Base-by-base conservation (phyloP, 1,140 invertebrate genomes). In the Vanessa atalanta region DNA sequence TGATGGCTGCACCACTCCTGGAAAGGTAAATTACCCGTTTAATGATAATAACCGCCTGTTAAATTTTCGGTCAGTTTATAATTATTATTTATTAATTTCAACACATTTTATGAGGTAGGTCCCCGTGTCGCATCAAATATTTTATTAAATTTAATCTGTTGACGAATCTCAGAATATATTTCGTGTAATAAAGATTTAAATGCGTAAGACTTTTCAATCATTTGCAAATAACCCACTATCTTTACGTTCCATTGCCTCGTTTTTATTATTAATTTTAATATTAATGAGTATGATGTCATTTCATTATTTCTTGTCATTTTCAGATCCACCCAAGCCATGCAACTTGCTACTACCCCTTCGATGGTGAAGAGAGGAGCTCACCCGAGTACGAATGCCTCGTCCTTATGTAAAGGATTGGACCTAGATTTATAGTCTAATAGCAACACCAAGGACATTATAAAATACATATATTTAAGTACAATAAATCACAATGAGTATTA, bases 1-100 rank as follows among this genome's bases (percentile, higher is more conserved):
- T 67, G 93, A 94, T 72, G 95, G 95, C 26, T 93, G 94, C 73
- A 92, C 95, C 75, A 95, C 95, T 20, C 91, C 95, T 68, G 95
- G 95, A 83, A 96, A 95, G 93, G 94, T 95, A 84, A 31, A 31
- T 31, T 31, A 31, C 26, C 26, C 3, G 6, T 4, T 31, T 31
- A 31, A 4, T 31, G 26, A 31, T 31, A 31, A 31, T 0, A 31
- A 31, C 3, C 26, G 26, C 6, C 26, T 31, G 3, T 31, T 6
- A 31, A 31, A 31, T 1, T 31, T 2, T 31, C 26, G 26, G 26
- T 31, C 26, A 6, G 6, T 31, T 4, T 31, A 31, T 31, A 31
- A 31, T 2, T 31, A 31, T 31, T 1, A 0, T 31, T 31, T 31
- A 31, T 31, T 31, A 31, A 20, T 20, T 20, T 31, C 2, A 4